A percentile compares a stretch with the other conserved stretches of the same genome.
Evolutionary conservation across 2,113 vertebrate species (phyloP).

Genomic region (Scomber japonicus): DNA sequence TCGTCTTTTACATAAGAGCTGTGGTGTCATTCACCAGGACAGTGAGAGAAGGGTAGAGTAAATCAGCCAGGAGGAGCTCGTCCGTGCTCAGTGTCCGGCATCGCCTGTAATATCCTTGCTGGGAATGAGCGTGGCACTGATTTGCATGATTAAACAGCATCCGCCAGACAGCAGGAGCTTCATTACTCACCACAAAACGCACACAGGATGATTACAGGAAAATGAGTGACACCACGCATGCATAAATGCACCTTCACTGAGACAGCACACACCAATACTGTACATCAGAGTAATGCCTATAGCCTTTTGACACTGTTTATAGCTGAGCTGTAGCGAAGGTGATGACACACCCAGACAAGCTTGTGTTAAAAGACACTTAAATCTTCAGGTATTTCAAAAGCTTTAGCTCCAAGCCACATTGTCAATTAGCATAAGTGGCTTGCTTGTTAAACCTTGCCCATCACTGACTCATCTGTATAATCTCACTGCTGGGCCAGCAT

Average conservation of each 20-base stretch:
- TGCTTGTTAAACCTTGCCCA: slow-evolving; percentile 25
- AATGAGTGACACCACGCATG: slow-evolving; percentile 31
- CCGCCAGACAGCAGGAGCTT: slow-evolving; percentile 59
- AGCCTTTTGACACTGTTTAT: slow-evolving; percentile 45
- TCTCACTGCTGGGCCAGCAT: slow-evolving; percentile 20
- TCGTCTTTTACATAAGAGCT: slow-evolving; percentile 31
- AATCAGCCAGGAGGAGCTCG: slow-evolving; percentile 62
- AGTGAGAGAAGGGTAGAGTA: slow-evolving; percentile 33
- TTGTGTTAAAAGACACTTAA: slow-evolving; percentile 29
- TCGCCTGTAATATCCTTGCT: slow-evolving; percentile 52
- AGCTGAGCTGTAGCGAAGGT: slow-evolving; percentile 24
- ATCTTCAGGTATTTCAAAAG: slow-evolving; percentile 31
- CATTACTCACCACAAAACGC: slow-evolving; percentile 55
- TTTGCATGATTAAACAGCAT: slow-evolving; percentile 78
- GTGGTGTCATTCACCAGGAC: slow-evolving; percentile 28
- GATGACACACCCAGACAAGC: slow-evolving; percentile 26
- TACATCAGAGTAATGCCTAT: slow-evolving; percentile 51
- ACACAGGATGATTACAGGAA: slow-evolving; percentile 58
- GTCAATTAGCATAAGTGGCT: slow-evolving; percentile 18
- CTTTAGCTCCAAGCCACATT: slow-evolving; percentile 6
- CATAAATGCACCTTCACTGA: slow-evolving; percentile 18
- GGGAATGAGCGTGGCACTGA: slow-evolving; percentile 54
- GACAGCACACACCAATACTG: slow-evolving; percentile 28
- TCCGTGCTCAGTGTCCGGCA: slow-evolving; percentile 39
- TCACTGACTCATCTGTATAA: slow-evolving; percentile 14